Conservation (phyloP, 1,140 invertebrate genomes). For the Drosophila elegans region DNA sequence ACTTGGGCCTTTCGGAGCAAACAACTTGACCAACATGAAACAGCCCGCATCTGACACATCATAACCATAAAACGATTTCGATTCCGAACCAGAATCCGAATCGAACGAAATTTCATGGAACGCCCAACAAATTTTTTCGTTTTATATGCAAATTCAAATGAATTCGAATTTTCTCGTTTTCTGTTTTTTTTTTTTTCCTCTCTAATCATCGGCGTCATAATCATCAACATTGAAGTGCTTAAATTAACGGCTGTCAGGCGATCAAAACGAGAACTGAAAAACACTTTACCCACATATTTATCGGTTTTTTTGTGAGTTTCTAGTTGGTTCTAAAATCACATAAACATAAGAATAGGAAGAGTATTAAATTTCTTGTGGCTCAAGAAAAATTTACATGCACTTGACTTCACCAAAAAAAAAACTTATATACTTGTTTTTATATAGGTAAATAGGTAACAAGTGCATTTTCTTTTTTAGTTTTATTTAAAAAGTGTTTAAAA, state of each 20-base stretch:
- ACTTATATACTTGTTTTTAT: too few relatives aligned
- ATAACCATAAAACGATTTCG: slow-evolving; percentile 63
- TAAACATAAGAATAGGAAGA: neutral
- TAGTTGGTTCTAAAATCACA: neutral
- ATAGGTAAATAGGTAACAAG: too few relatives aligned
- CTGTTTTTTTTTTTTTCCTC: neutral
- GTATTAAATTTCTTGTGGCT: neutral
- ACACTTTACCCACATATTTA: neutral
- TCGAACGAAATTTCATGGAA: slow-evolving; percentile 29
- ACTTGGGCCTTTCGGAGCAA: slow-evolving; percentile 7
- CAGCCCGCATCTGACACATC: slow-evolving; percentile 77
- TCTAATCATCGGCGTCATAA: slow-evolving; percentile 31
- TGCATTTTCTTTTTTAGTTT: too few relatives aligned
- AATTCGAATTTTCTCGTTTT: slow-evolving; percentile 13
- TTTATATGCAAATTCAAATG: slow-evolving; percentile 38
- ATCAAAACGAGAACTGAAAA: neutral
- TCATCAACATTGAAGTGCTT: slow-evolving; percentile 18
- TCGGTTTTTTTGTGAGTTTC: neutral
- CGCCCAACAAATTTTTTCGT: slow-evolving; percentile 14
- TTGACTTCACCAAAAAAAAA: neutral
- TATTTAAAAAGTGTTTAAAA: too few relatives aligned
- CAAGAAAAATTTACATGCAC: neutral
- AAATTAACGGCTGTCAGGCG: slow-evolving; percentile 18
- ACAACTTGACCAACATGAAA: slow-evolving; percentile 32
- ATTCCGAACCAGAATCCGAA: slow-evolving; percentile 14